phyloP scores from a whole-genome alignment of 2,113 vertebrate species.

The Psilopsiagon aymara region DNA sequence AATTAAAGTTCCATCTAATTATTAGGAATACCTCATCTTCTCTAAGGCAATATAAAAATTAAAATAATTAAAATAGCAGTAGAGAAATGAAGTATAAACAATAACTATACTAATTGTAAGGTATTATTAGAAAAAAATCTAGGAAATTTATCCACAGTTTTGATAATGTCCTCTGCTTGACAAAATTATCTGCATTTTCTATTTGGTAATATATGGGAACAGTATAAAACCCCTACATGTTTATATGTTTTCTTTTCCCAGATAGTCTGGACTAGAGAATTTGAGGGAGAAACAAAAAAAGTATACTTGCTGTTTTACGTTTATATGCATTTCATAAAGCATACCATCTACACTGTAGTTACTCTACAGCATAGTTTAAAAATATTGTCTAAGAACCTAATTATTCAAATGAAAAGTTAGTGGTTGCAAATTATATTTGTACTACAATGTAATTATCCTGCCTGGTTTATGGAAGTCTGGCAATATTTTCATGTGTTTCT shows the following conservation, averaged over 20 bases:
- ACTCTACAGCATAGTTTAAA: neutral
- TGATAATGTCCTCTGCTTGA: neutral
- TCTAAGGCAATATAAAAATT: constrained; percentile 10
- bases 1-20: constrained; percentile 41
- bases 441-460: neutral
- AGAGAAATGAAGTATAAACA: neutral
- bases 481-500: neutral
- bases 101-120: neutral
- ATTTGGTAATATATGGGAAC: neutral
- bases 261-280: neutral
- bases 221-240: neutral
- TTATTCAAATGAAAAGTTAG: neutral
- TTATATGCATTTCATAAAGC: neutral
- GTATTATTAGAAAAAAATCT: neutral
- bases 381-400: neutral
- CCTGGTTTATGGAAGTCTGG: neutral
- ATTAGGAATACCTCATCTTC: constrained; percentile 8
- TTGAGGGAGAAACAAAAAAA: neutral
- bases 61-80: constrained; percentile 31
- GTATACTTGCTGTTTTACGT: neutral
- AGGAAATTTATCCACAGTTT: neutral
- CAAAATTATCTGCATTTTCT: neutral
- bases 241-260: neutral
- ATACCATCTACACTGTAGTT: neutral
- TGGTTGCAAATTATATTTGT: neutral